These are phyloP conservation scores for Plodia interpunctella DNA, from an alignment of 1,140 invertebrate genomes.

Conservation along the genomic window DNA sequence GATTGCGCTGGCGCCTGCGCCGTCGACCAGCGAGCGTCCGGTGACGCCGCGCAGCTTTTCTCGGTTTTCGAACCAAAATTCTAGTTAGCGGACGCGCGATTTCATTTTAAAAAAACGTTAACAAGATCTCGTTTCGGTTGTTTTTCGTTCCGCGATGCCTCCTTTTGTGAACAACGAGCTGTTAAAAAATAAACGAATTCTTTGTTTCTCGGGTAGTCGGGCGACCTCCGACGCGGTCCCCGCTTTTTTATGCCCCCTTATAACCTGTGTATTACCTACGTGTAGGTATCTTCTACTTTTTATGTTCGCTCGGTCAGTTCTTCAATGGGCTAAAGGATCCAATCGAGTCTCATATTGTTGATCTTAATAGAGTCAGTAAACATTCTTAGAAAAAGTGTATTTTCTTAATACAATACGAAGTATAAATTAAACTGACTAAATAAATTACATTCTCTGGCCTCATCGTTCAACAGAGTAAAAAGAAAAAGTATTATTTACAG, in stretches of 20 bases:
- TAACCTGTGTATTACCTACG: constrained; percentile 75
- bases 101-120: constrained; percentile 75
- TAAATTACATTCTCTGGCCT: neutral
- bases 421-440: neutral
- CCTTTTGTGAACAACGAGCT: constrained; percentile 74
- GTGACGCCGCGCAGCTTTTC: constrained; percentile 54
- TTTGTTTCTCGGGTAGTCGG: constrained; percentile 75
- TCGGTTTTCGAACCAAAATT: constrained; percentile 74
- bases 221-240: constrained; percentile 73
- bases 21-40: constrained; percentile 36
- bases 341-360: constrained; percentile 68
- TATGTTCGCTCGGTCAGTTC: constrained; percentile 73
- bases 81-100: constrained; percentile 72
- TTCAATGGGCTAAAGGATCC: constrained; percentile 76
- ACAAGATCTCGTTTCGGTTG: constrained; percentile 72
- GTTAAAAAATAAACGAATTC: constrained; percentile 77
- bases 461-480: neutral
- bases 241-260: constrained; percentile 74
- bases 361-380: constrained; percentile 18
- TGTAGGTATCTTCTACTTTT: constrained; percentile 75
- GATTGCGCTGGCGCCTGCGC: constrained; percentile 63
- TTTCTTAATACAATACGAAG: constrained; percentile 4
- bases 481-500: neutral
- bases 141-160: constrained; percentile 70
- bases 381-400: neutral